Conservation (phyloP, 2,888 invertebrate genomes). For the Euclidia mi region DNA sequence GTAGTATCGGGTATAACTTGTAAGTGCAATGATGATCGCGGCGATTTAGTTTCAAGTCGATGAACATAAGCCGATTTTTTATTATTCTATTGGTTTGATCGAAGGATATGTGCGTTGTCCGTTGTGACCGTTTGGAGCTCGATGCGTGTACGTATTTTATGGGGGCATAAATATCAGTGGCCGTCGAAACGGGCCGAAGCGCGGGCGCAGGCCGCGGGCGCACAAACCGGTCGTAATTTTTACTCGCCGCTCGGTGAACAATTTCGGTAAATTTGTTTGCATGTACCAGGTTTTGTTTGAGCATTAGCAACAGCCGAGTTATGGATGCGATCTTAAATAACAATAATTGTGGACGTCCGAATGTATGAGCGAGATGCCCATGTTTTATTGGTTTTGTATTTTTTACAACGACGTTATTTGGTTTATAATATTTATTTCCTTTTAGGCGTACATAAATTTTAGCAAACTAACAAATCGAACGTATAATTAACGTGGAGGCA, state of each 20-base stretch:
- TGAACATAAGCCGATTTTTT: constrained; percentile 62
- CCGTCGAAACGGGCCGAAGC: constrained; percentile 54
- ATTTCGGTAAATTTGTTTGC: constrained; percentile 88
- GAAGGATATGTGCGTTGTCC: constrained; percentile 68
- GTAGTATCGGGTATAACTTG: constrained; percentile 39
- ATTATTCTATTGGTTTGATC: constrained; percentile 77
- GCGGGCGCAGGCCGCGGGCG: constrained; percentile 67
- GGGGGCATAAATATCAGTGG: constrained; percentile 81
- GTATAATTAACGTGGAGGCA: constrained; percentile 45
- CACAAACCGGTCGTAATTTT: constrained; percentile 81
- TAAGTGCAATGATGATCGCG: constrained; percentile 49
- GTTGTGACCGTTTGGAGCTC: constrained; percentile 64
- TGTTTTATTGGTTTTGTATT: constrained; percentile 53
- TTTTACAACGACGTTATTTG: constrained; percentile 54
- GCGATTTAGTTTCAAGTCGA: constrained; percentile 46
- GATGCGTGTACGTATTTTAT: constrained; percentile 83
- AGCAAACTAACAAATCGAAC: constrained; percentile 39
- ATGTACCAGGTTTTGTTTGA: constrained; percentile 80
- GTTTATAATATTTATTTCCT: constrained; percentile 53
- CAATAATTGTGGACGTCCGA: constrained; percentile 70
- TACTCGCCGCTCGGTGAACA: constrained; percentile 78
- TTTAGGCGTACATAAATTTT: constrained; percentile 40
- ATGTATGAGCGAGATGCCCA: constrained; percentile 50
- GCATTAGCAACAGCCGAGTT: constrained; percentile 78
- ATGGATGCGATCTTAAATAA: constrained; percentile 80